phyloP scores from a whole-genome alignment of 1,140 invertebrate species.

The Pogonomyrmex californicus region DNA sequence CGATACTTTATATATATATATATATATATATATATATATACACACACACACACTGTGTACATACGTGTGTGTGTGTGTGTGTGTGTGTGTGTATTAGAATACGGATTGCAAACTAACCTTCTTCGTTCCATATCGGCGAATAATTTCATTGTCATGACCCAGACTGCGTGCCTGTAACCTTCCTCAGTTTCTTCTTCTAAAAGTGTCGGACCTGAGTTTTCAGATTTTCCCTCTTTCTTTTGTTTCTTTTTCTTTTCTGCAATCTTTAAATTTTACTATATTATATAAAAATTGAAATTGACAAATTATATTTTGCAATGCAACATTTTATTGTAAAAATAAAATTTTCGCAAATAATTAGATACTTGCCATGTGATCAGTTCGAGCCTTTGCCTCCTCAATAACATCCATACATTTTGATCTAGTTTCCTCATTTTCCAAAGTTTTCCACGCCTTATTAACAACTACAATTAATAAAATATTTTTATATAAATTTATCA shows the following conservation, averaged over 20 bases:
- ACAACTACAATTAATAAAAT: conserved; percentile 89
- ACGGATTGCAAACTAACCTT: conserved; percentile 83
- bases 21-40: no score
- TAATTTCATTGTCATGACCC: conserved; percentile 99
- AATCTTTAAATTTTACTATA: conserved; percentile 89
- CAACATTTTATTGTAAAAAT: not conserved
- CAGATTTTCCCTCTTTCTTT: conserved; percentile 95
- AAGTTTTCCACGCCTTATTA: conserved; percentile 98
- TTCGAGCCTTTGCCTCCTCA: conserved; percentile 97
- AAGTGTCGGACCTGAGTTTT: conserved; percentile 83
- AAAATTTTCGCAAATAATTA: conserved; percentile 7
- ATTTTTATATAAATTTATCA: not conserved
- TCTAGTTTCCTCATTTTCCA: conserved; percentile 98
- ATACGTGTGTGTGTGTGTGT: no score
- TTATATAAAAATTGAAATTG: not conserved
- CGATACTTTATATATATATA: no score
- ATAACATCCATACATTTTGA: conserved; percentile 98
- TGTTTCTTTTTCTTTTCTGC: conserved; percentile 97
- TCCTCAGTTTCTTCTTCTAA: conserved; percentile 98
- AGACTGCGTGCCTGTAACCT: conserved; percentile 97
- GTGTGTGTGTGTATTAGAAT: not conserved
- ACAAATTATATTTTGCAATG: not conserved
- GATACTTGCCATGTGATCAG: conserved; percentile 94
- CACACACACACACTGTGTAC: no score
- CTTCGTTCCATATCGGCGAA: conserved; percentile 99